Evolutionary conservation across 2,888 invertebrate genomes (phyloP), one percentile per base, ranked within the genome.

Genomic region (Acrobasis suavella): DNA sequence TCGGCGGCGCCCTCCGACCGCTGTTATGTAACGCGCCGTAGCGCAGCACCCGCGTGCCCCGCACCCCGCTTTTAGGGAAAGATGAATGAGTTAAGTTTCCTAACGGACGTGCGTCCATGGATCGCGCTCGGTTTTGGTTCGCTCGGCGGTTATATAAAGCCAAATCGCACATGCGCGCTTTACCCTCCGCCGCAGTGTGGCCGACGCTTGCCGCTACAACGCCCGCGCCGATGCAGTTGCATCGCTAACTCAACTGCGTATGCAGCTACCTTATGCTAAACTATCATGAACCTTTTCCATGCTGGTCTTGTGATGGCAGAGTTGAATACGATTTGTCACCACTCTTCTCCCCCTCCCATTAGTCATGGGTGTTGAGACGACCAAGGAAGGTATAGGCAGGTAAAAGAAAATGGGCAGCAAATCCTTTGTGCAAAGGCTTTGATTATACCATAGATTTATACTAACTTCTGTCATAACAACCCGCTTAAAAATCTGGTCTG

Each of bases 81-180:
- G 90, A 91, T 91, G 91, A 91, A 91, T 91, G 91, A 87, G 87
- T 73, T 86, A 91, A 91, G 85, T 91, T 91, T 89, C 86, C 86
- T 85, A 86, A 85, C 86, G 86, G 87, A 87, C 88, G 82, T 78
- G 82, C 84, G 84, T 80, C 87, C 88, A 87, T 86, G 85, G 87
- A 86, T 87, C 84, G 84, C 80, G 77, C 77, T 81, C 69, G 80
- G 75, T 79, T 84, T 85, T 72, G 72, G 82, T 81, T 83, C 81
- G 77, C 78, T 78, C 81, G 78, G 81, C 77, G 79, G 86, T 88
- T 90, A 89, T 78, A 83, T 89, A 89, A 88, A 86, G 75, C 76
- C 70, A 69, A 72, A 69, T 72, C 75, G 81, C 83, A 82, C 87
- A 84, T 85, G 88, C 89, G 84, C 83, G 66, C n/a, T 39, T 70